Evolutionary conservation across 2,113 vertebrate species (phyloP).

Genomic region (Ancistrus triradiatus): DNA sequence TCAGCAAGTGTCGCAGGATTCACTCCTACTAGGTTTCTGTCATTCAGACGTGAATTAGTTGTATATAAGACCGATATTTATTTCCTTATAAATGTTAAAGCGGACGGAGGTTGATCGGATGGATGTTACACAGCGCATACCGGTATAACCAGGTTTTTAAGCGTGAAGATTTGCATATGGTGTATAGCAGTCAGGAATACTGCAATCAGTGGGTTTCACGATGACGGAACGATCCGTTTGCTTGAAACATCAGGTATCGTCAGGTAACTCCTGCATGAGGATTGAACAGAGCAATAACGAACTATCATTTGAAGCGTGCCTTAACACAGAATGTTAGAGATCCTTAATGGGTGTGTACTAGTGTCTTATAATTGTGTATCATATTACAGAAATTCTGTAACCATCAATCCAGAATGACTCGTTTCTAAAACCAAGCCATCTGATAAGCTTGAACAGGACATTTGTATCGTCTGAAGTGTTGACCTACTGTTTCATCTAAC

Average conservation of each 20-base stretch:
- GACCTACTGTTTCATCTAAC: neutral
- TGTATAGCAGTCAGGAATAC: constrained; percentile 6
- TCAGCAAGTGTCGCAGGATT: too few relatives aligned
- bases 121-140: too few relatives aligned
- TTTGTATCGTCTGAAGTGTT: neutral
- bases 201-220: neutral
- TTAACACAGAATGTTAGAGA: constrained; percentile 26
- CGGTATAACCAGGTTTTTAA: too few relatives aligned
- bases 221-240: too few relatives aligned
- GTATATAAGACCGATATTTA: too few relatives aligned
- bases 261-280: neutral
- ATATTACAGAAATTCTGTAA: constrained; percentile 18
- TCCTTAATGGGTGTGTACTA: neutral
- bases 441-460: neutral
- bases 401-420: neutral
- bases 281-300: constrained; percentile 30
- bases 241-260: constrained; percentile 14
- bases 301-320: constrained; percentile 13
- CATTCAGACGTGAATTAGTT: too few relatives aligned
- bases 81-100: too few relatives aligned
- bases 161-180: neutral
- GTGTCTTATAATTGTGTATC: neutral
- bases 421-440: constrained; percentile 6
- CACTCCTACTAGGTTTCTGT: too few relatives aligned
- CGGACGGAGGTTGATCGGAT: too few relatives aligned